Evolutionary conservation across 2,113 vertebrate species (phyloP).

Genomic region (Trematomus loennbergii): DNA sequence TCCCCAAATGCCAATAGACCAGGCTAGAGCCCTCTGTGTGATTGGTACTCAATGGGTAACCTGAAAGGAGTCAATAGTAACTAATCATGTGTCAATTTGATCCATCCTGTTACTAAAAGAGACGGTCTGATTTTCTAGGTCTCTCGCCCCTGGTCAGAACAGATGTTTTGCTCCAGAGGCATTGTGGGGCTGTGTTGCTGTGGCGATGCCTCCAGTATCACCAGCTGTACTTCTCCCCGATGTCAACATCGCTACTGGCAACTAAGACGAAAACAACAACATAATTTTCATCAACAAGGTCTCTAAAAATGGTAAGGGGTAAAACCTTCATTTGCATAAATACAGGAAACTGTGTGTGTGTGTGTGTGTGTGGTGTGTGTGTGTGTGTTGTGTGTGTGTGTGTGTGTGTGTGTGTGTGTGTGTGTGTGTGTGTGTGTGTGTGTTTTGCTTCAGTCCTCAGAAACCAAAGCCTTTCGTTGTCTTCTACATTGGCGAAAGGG

Average conservation of each 20-base stretch:
- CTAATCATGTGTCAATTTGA: background rate
- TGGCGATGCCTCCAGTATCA: constrained; percentile 66
- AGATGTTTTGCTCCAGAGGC: constrained; percentile 65
- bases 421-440: background rate
- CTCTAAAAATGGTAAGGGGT: background rate
- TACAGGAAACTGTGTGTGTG: background rate
- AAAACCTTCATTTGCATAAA: constrained; percentile 15
- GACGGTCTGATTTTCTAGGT: constrained; percentile 6
- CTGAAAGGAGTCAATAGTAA: background rate
- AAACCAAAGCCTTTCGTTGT: background rate
- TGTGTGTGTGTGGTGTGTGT: constrained; percentile 13
- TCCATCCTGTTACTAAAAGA: background rate
- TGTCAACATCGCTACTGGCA: constrained; percentile 63
- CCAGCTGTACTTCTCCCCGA: constrained; percentile 62
- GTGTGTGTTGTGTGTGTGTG: background rate
- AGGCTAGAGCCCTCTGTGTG: background rate
- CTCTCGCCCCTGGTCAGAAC: constrained; percentile 63
- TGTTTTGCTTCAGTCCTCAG: background rate
- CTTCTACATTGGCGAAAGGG: background rate
- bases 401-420: constrained; percentile 7
- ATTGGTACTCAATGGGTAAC: background rate
- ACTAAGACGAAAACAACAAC: constrained; percentile 55
- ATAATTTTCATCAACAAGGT: constrained; percentile 35
- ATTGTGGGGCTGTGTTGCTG: constrained; percentile 56
- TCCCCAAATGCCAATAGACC: background rate